These are phyloP conservation scores for Heteronetta atricapilla DNA, from an alignment of 2,113 vertebrate species.

Conservation along the genomic window DNA sequence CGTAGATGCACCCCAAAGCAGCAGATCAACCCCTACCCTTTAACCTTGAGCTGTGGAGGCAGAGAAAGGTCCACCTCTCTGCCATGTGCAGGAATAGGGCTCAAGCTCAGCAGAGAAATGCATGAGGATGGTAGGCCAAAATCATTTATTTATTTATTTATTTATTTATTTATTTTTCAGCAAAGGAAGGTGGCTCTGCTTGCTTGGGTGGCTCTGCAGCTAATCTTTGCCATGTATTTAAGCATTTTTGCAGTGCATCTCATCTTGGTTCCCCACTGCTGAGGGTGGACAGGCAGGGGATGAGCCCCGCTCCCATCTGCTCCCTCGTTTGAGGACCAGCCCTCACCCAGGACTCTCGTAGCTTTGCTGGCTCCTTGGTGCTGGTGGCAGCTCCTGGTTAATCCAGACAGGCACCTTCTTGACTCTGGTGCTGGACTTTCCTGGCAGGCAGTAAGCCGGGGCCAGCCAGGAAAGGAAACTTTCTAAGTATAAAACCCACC, in stretches of 20 bases:
- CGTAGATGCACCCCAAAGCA: fast-evolving
- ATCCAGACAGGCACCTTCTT: constrained; percentile 1
- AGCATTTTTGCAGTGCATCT: neutral
- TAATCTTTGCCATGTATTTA: neutral
- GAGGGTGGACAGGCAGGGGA: neutral
- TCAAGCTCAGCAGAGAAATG: neutral
- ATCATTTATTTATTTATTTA: neutral
- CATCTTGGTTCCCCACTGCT: neutral
- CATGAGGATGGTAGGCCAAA: neutral
- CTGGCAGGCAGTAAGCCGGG: neutral
- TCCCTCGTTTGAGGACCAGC: neutral
- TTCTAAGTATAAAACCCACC: constrained; percentile 13
- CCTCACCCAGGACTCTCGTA: neutral
- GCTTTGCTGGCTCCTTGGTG: neutral
- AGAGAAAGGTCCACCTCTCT: neutral
- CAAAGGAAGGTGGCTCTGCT: neutral
- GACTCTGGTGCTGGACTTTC: constrained; percentile 8
- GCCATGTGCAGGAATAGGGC: neutral
- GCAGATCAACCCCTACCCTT: neutral
- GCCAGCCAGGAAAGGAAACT: constrained; percentile 19
- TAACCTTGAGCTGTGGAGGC: neutral
- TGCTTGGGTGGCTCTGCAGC: neutral
- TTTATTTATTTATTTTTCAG: neutral
- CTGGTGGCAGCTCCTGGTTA: neutral
- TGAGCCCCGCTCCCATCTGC: neutral